Percentiles rank a stretch among this genome's conserved stretches.
phyloP scores from a whole-genome alignment of 1,140 invertebrate genomes.

The Musca vetustissima region DNA sequence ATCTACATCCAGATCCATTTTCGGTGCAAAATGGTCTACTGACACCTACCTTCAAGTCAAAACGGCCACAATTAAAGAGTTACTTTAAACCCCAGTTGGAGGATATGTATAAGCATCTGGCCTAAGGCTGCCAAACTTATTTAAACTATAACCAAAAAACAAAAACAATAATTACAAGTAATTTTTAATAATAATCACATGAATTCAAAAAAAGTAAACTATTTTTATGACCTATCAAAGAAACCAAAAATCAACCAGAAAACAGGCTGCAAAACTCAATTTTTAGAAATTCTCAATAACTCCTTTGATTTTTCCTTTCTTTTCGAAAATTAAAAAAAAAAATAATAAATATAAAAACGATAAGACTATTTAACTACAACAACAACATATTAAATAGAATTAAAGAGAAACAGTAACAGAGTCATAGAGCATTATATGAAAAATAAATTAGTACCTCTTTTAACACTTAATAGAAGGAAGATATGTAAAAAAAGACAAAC shows the following conservation, averaged over 20 bases:
- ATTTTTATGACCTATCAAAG: constrained; percentile 6
- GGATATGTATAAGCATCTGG: constrained; percentile 77
- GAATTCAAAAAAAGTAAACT: background rate
- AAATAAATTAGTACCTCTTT: constrained; percentile 10
- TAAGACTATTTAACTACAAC: constrained; percentile 15
- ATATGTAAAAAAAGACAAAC: no score
- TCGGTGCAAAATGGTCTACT: constrained; percentile 95
- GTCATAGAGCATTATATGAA: no score
- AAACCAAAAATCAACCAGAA: constrained; percentile 12
- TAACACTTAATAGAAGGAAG: constrained; percentile 3
- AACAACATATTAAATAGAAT: constrained; percentile 9
- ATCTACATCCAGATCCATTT: constrained; percentile 91
- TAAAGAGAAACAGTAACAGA: background rate
- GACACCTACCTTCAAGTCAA: constrained; percentile 95
- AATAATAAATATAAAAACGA: background rate
- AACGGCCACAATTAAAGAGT: constrained; percentile 84
- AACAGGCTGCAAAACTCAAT: constrained; percentile 7
- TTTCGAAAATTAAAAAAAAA: background rate
- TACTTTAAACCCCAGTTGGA: constrained; percentile 90
- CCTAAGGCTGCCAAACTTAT: constrained; percentile 34
- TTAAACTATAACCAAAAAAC: background rate
- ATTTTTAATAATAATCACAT: constrained; percentile 4
- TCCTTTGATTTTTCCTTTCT: constrained; percentile 3
- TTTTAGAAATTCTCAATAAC: background rate
- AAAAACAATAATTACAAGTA: constrained; percentile 20